These are phyloP conservation scores for Dendrolimus pini DNA, from an alignment of 2,888 invertebrate species.

Conservation along the genomic window DNA sequence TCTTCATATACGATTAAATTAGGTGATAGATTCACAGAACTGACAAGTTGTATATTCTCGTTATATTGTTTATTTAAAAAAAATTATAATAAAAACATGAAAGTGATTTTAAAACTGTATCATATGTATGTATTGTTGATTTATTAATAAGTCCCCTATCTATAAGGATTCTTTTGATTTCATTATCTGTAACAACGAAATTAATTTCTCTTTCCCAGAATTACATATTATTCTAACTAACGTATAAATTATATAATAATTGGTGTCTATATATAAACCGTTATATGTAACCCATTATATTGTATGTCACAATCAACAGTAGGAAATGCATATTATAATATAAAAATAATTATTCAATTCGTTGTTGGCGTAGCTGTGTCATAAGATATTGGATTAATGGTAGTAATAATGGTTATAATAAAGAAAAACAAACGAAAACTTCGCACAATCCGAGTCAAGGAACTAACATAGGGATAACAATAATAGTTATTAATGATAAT, in stretches of 20 bases:
- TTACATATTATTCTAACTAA: slow-evolving; percentile 36
- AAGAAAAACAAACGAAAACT: slow-evolving; percentile 54
- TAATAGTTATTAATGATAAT: slow-evolving; percentile 43
- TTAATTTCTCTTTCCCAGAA: slow-evolving; percentile 43
- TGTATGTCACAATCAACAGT: slow-evolving; percentile 46
- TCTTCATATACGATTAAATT: slow-evolving; percentile 31
- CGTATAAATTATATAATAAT: slow-evolving; percentile 56
- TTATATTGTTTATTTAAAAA: slow-evolving; percentile 66
- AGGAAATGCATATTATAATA: slow-evolving; percentile 39
- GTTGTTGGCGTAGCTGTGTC: slow-evolving; percentile 66
- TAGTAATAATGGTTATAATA: slow-evolving; percentile 33
- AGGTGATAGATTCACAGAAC: slow-evolving; percentile 76
- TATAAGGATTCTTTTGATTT: slow-evolving; percentile 23
- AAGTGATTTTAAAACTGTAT: slow-evolving; percentile 58
- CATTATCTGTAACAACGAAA: slow-evolving; percentile 58
- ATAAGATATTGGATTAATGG: slow-evolving; percentile 45
- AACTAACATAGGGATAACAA: slow-evolving; percentile 62
- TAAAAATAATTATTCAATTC: slow-evolving; percentile 33
- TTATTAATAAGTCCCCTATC: slow-evolving; percentile 64
- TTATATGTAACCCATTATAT: slow-evolving; percentile 26
- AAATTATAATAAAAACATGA: slow-evolving; percentile 9
- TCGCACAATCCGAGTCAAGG: slow-evolving; percentile 71
- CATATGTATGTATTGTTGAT: slow-evolving; percentile 70
- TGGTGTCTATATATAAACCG: slow-evolving; percentile 61
- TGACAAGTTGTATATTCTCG: slow-evolving; percentile 72